Base-by-base conservation (phyloP, 2,113 vertebrate species). In the Sphyrna mokarran region DNA sequence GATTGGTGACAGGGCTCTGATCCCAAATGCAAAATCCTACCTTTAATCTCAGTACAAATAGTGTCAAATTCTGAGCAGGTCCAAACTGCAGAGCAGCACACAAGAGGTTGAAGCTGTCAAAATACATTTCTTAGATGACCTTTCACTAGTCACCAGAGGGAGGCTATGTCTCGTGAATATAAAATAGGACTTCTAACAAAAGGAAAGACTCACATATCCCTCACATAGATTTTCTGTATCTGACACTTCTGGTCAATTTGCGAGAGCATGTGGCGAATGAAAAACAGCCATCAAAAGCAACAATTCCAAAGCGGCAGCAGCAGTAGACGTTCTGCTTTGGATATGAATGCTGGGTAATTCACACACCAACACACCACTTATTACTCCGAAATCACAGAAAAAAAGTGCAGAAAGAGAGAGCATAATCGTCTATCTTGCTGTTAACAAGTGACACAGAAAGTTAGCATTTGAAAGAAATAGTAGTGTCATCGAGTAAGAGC, bases 211-310 rank as follows among this genome's bases (percentile, higher is more conserved):
- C 54, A 68, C 10, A 14, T 94, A 68, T 68, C 91, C 54, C 37
- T 91, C 37, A 61, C 63, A 37, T 69, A 40, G 33, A 68, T 94
- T 69, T 93, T 94, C 91, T 63, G 66, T 69, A 68, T 89, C 86
- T 61, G 61, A 40, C 91, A 68, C 61, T 8, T 68, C 1, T 37
- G n/a, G 61, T 68, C 16, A 40, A 69, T 63, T 93, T 61, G 90
- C 90, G 66, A 18, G 61, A 40, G 40, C 91, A 69, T 40, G n/a
- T 69, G 37, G n/a, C 20, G 66, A 94, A 68, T 89, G 20, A 94
- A 94, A 69, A 94, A 40, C 91, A 40, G 91, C 61, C 91, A 40
- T 94, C n/a, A 69, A 43, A 40, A 40, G 33, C n/a, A 94, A 89
- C 86, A 58, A 58, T n/a, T 37, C 11, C 76, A 37, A n/a, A 72